Base-by-base conservation (phyloP, 2,113 vertebrate species). In the Pseudorasbora parva region DNA sequence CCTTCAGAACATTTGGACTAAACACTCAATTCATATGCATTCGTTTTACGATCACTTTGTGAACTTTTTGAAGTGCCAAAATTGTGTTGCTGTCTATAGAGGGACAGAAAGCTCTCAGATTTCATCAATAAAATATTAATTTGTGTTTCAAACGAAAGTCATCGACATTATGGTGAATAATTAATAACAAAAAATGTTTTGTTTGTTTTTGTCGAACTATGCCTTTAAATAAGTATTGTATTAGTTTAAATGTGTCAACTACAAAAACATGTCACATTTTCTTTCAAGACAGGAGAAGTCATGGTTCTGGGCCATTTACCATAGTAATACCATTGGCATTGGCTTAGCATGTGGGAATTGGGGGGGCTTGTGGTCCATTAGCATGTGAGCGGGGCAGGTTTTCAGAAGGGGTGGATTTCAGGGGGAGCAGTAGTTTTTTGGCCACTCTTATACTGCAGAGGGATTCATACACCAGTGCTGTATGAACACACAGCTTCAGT, bases 391-490 rank as follows among this genome's bases (percentile, higher is more conserved):
- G 4, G 59, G 88, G 41, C 85, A 91, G 91, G 89, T 77, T 89
- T 91, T 87, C 89, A 88, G 91, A 89, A 86, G 90, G 85, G 81
- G 27, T 45, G 37, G 64, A 64, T 81, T 66, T 19, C 33, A 19
- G 85, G 89, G 77, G 68, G 76, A 83, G 87, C 90, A 91, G 91
- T 91, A 89, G 90, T 91, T 87, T 88, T 90, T 92, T 91, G 92
- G 91, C 90, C 81, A 84, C 88, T 91, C 87, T 92, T 92, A 90
- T 88, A 56, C 89, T 90, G 87, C 68, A 89, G 89, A 86, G 88
- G 89, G 87, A 84, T 91, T 91, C 89, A 77, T 87, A 90, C 87
- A 88, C 86, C 71, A 37, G 72, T 82, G 85, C 89, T 68, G 88
- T 91, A 89, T 86, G 86, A 90, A 89, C 89, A 86, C 82, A 88